These are phyloP conservation scores for Peromyscus californicus DNA, from an alignment of 2,113 vertebrate species.

Conservation along the genomic window DNA sequence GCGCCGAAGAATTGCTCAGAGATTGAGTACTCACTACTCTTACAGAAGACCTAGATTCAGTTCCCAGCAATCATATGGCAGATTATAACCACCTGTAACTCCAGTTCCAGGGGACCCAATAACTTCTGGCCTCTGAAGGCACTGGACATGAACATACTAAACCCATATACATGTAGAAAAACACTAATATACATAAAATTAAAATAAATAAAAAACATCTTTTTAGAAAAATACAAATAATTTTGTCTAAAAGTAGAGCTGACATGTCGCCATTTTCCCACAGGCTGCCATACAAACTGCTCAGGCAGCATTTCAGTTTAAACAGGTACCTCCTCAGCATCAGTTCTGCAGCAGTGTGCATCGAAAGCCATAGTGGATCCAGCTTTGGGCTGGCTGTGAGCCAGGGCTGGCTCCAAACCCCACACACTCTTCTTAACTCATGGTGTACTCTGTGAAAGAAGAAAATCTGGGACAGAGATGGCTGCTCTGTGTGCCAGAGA, in stretches of 20 bases:
- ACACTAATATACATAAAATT: neutral
- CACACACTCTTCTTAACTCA: neutral
- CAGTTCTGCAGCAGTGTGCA: neutral
- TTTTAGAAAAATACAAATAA: constrained; percentile 27
- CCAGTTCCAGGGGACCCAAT: neutral
- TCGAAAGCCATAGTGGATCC: neutral
- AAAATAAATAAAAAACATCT: neutral
- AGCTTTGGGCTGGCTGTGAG: neutral
- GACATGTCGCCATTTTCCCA: neutral
- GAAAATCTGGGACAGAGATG: neutral
- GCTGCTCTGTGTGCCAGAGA: neutral
- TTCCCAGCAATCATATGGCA: neutral
- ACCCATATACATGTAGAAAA: neutral
- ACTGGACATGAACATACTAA: neutral
- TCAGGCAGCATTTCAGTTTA: neutral
- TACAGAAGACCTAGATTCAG: neutral
- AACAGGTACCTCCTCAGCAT: neutral
- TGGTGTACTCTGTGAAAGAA: neutral
- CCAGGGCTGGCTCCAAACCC: neutral
- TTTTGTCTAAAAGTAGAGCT: neutral
- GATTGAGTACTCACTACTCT: neutral
- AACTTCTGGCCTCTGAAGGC: neutral
- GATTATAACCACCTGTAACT: neutral
- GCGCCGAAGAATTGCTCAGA: neutral
- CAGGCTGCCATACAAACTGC: neutral